Conservation (phyloP, 2,113 vertebrate species). For the Cichladusa arquata region DNA sequence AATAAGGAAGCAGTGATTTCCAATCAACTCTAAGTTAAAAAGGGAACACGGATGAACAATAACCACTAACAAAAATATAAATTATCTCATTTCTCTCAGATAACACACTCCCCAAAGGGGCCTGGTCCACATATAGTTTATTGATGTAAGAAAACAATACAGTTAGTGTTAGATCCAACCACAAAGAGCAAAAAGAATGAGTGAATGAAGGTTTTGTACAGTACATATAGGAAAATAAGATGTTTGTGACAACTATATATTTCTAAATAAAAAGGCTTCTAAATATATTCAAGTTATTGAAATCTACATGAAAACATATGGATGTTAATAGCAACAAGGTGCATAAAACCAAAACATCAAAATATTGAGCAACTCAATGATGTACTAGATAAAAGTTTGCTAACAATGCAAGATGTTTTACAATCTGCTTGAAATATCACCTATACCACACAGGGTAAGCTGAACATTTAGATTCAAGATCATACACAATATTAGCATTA, state of each 20-base stretch:
- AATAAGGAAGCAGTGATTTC: conserved; percentile 41
- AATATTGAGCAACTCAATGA: conserved; percentile 78
- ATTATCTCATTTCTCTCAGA: conserved; percentile 61
- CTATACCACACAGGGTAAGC: conserved; percentile 78
- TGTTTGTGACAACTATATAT: conserved; percentile 75
- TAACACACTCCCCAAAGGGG: conserved; percentile 70
- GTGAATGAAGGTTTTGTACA: conserved; percentile 79
- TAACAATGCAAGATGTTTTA: conserved; percentile 77
- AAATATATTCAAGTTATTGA: conserved; percentile 80
- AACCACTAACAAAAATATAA: conserved; percentile 67
- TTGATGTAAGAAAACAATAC: conserved; percentile 92
- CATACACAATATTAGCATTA: conserved; percentile 80
- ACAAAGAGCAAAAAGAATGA: conserved; percentile 79
- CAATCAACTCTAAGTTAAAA: conserved; percentile 36
- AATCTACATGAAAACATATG: conserved; percentile 77
- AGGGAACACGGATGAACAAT: conserved; percentile 45
- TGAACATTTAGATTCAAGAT: conserved; percentile 80
- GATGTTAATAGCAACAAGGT: conserved; percentile 86
- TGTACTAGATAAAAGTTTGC: conserved; percentile 75
- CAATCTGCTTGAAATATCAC: conserved; percentile 76
- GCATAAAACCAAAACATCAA: conserved; percentile 84
- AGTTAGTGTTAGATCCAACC: conserved; percentile 91
- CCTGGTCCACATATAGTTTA: conserved; percentile 93
- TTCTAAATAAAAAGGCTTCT: conserved; percentile 78
- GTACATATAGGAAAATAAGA: conserved; percentile 80